Evolutionary conservation across 1,140 invertebrate species (phyloP).

Genomic region (Cydia splendana): DNA sequence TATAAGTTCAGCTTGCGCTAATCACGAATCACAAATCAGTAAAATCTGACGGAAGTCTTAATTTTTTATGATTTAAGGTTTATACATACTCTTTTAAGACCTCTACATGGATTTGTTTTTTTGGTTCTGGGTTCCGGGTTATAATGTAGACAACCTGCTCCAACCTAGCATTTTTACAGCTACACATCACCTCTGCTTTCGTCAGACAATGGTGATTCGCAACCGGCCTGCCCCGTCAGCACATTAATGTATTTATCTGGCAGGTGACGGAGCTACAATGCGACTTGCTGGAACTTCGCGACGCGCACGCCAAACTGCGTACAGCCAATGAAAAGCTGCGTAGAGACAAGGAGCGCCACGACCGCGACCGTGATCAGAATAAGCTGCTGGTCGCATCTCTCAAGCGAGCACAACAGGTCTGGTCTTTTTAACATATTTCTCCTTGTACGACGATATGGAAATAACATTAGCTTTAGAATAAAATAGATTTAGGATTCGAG

Average conservation of each 20-base stretch:
- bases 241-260: background rate
- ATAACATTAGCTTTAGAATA: too few species aligned
- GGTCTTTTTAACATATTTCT: too few species aligned
- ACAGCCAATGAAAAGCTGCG: conserved; percentile 95
- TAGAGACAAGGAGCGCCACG: conserved; percentile 91
- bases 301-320: conserved; percentile 94
- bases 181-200: background rate
- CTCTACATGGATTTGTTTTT: too few species aligned
- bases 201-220: background rate
- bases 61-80: too few species aligned
- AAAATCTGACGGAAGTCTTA: background rate
- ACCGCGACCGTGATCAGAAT: conserved; percentile 88
- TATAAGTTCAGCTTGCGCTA: too few species aligned
- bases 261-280: conserved; percentile 88
- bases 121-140: too few species aligned
- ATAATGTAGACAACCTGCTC: too few species aligned
- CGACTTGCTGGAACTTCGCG: conserved; percentile 91
- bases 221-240: too few species aligned
- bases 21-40: background rate
- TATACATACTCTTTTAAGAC: too few species aligned
- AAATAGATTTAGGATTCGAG: too few species aligned
- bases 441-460: too few species aligned
- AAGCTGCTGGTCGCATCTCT: conserved; percentile 80
- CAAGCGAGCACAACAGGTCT: conserved; percentile 75
- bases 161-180: too few species aligned